Evolutionary conservation across 1,140 invertebrate genomes (phyloP), one percentile per base, ranked within the genome.

Genomic region (Neodiprion lecontei): DNA sequence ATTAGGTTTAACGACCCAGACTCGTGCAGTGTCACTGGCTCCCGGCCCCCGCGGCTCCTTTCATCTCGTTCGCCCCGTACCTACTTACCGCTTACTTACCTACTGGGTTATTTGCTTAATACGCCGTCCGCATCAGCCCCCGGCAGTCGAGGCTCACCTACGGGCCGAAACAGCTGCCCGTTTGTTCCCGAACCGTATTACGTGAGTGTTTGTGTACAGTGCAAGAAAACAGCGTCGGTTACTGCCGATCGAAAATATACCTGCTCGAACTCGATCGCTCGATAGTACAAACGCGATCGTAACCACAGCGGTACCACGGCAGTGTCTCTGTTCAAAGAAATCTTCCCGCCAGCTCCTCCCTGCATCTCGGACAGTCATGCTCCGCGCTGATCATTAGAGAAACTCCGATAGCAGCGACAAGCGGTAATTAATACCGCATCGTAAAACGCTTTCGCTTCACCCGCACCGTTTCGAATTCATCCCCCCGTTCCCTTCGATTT

Each of bases 1-100:
- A 85, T 86, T 85, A 85, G 83, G 84, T 84, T 85, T 84, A 85
- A 85, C 83, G 83, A 85, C 73, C 70, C 66, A 75, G 81, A 73
- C 77, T 82, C 81, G 79, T 83, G 81, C 83, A 79, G 80, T 81
- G 82, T 84, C 82, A 83, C 82, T 83, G 79, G 82, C 79, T 81
- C 79, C 84, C 77, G 81, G 53, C 11, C 84, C 77, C 83, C 76
- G 83, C 84, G 84, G 84, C 79, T 66, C 80, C 83, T 85, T 85
- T 85, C 80, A 84, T 84, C 84, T 85, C 82, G 77, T 79, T 77
- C 82, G 83, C 84, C 81, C 82, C 81, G 82, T 76, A 14, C 67
- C 40, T 17, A 61, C 53, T 14, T 61, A 17, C 53, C 2, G 28
- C 28, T 40, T 40, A 40, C 28, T 40, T 40, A 61, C 53, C 7